A percentile compares a stretch with the other conserved stretches of the same genome.
Evolutionary conservation across 1,140 invertebrate species (phyloP).

Genomic region (Pygmarrhopalites habei): DNA sequence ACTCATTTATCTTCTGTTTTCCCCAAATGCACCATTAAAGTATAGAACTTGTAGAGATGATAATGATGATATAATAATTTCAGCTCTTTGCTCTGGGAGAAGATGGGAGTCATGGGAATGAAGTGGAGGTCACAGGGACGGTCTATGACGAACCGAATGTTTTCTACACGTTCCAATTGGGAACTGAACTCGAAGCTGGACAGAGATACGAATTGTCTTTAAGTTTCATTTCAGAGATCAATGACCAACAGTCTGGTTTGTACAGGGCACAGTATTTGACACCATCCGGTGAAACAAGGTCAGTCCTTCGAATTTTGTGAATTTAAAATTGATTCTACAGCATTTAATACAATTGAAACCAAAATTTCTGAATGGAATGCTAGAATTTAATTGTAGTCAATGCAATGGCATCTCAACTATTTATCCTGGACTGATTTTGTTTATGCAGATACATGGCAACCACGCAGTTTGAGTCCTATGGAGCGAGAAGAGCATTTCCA

Average conservation of each 20-base stretch:
- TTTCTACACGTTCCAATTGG: conserved; percentile 5
- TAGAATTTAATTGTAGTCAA: neutral
- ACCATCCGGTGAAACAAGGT: too few species aligned
- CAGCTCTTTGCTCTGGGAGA: too few species aligned
- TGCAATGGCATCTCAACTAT: neutral
- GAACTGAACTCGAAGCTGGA: neutral
- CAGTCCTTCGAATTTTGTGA: conserved; percentile 50
- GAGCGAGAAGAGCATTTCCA: conserved; percentile 21
- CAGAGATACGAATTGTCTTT: conserved; percentile 21
- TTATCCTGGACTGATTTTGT: too few species aligned
- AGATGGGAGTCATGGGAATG: too few species aligned
- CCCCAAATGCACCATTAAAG: too few species aligned
- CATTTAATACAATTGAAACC: neutral
- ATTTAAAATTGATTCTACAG: conserved; percentile 78
- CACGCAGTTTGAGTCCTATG: conserved; percentile 13
- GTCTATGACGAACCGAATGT: too few species aligned
- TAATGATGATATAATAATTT: too few species aligned
- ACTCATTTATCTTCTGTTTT: conserved; percentile 49
- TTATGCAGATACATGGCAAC: conserved; percentile 8
- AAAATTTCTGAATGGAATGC: neutral
- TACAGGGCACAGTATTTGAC: conserved; percentile 27
- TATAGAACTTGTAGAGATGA: too few species aligned
- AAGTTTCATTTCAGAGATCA: conserved; percentile 20
- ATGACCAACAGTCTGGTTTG: conserved; percentile 18
- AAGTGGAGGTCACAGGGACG: too few species aligned